Conservation (phyloP, 2,888 invertebrate species). For the Biston stratarius region DNA sequence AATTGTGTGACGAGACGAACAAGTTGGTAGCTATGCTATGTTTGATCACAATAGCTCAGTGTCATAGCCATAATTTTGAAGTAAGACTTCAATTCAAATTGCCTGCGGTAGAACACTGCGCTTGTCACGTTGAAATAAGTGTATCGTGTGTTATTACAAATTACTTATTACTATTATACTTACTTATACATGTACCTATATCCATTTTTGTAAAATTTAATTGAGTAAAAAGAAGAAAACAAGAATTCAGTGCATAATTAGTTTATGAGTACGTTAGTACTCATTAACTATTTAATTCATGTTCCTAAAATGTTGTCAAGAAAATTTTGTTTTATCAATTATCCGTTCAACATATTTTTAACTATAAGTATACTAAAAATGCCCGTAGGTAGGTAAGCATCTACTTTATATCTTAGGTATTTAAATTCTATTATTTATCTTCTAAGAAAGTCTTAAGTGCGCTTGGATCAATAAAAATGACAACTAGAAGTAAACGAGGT, state of each 20-base stretch:
- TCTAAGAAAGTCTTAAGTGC: slow-evolving; percentile 37
- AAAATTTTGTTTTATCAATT: background rate
- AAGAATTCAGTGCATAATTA: too few species aligned
- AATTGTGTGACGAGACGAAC: background rate
- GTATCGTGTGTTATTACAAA: too few species aligned
- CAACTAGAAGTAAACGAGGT: slow-evolving; percentile 55
- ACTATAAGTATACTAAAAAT: background rate
- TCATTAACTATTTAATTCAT: too few species aligned
- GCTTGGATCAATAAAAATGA: slow-evolving; percentile 60
- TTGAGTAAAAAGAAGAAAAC: too few species aligned
- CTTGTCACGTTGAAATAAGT: too few species aligned
- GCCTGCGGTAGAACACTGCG: too few species aligned
- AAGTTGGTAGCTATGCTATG: background rate
- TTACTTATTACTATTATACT: too few species aligned
- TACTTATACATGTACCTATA: too few species aligned
- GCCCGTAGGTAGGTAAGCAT: background rate
- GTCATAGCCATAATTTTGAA: background rate
- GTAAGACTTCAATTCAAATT: background rate
- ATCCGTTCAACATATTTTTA: background rate
- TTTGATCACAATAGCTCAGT: background rate
- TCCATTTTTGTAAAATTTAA: too few species aligned
- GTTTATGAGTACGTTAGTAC: too few species aligned
- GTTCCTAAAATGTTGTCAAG: too few species aligned
- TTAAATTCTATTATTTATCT: slow-evolving; percentile 30
- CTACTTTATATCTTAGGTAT: slow-evolving; percentile 11